Conservation (phyloP, 2,113 vertebrate species). For the Myotis lucifugus region DNA sequence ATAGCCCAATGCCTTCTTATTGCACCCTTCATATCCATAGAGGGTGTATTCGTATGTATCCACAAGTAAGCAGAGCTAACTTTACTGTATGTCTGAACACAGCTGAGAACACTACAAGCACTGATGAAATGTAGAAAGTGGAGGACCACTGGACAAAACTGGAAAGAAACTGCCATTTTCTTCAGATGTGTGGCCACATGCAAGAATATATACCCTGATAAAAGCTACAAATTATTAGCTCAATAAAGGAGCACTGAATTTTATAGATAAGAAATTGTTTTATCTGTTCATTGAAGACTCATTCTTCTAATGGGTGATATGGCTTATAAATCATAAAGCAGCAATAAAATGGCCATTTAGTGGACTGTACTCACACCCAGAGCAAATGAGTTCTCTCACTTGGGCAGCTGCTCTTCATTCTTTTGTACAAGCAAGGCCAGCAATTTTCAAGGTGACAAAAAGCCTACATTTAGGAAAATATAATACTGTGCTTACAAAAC, state of each 20-base stretch:
- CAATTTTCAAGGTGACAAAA: conserved; percentile 60
- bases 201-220: neutral
- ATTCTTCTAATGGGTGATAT: neutral
- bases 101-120: neutral
- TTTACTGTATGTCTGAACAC: neutral
- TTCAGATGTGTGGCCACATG: neutral
- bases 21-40: neutral
- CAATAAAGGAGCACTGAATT: neutral
- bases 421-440: conserved; percentile 34
- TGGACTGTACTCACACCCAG: neutral
- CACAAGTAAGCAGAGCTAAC: neutral
- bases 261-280: conserved; percentile 4
- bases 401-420: conserved; percentile 46
- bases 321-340: neutral
- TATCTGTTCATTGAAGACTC: neutral
- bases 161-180: neutral
- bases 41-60: neutral
- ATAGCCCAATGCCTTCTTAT: neutral
- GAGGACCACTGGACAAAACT: neutral
- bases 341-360: neutral
- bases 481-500: conserved; percentile 55
- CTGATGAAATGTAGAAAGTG: neutral
- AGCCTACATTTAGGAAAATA: conserved; percentile 58
- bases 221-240: neutral
- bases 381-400: conserved; percentile 31